Base-by-base conservation (phyloP, 2,797 vertebrate species). In the Leptodactylus fallax region DNA sequence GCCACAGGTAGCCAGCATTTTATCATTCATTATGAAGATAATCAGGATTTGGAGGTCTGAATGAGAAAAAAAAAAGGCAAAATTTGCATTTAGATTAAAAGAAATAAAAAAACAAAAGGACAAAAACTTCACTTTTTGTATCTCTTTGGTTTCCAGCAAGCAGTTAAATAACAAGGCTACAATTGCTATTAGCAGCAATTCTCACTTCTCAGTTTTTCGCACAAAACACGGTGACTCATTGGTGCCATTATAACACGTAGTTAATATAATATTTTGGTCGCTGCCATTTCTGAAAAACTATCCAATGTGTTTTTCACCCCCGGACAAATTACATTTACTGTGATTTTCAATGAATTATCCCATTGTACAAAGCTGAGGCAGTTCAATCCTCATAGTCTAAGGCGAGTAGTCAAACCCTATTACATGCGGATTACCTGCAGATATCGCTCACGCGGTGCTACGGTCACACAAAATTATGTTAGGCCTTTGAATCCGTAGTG, bases 321-420 rank as follows among this genome's bases (percentile, higher is more conserved):
- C 55, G 14, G 82, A n/a, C 47, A 56, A 77, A 77, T 77, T 49
- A 1, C 27, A 77, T 77, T 85, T 47, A 19, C 25, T 81, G 10
- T 53, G 81, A 19, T 71, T 76, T 78, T 63, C 56, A 65, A 53
- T 53, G 56, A 49, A 85, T 85, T 77, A 53, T 47, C 4, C 36
- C 61, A 49, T 51, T 25, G 58, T 65, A n/a, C 56, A 77, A 77
- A 63, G 53, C 14, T 60, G 49, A 56, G 72, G 25, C 8, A 16
- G 14, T 23, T 56, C 19, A 84, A 4, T 58, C 27, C 21, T 49
- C 65, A 61, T 13, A 12, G 47, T 77, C 12, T 16, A 16, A 72
- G 47, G 11, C 8, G 27, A 56, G 27, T 84, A 47, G 82, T 58
- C 14, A 51, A 61, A 61, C 45, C 36, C 3, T 61, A 61, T 51